Evolutionary conservation across 2,113 vertebrate genomes (phyloP), one percentile per base, ranked within the genome.

Genomic region (Leiothrix lutea): DNA sequence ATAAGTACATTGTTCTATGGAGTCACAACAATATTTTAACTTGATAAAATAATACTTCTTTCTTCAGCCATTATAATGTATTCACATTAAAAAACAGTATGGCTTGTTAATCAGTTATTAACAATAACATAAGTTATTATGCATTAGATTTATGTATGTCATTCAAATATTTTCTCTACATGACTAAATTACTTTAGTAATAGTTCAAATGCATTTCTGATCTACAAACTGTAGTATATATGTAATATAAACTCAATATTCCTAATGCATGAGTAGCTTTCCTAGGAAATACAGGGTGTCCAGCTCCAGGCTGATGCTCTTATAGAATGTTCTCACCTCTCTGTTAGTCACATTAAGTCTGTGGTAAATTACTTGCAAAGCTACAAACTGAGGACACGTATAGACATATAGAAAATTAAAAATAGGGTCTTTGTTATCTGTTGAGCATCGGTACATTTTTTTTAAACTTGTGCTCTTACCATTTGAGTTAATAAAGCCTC

Each of bases 271-370:
- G 0, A 12, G 19, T 35, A 48, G 2, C 12, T 70, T 79, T 70
- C 28, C 33, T 66, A 70, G 28, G 8, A 62, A 38, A 66, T 24
- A 1, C 4, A n/a, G 69, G 8, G 4, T 70, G 50, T 31, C 33
- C 20, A 48, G 2, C 5, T 70, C n/a, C 16, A 31, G 5, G 11
- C 8, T 66, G 2, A n/a, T 47, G 10, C 1, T 15, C 11, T 29
- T 25, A 24, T 6, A 31, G 2, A 50, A 45, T 20, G 9, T 15
- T 74, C 78, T 71, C 62, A 79, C 4, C 3, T 50, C 29, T 70
- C 4, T 35, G 4, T 38, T 64, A 53, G 28, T 85, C 75, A 44
- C 3, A 35, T 20, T 31, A 78, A 67, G 4, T 33, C 29, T 77
- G 7, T 60, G 31, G 19, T 44, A 75, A 54, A 82, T 5, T 58